phyloP scores from a whole-genome alignment of 2,797 vertebrate species.

The Argya squamiceps region DNA sequence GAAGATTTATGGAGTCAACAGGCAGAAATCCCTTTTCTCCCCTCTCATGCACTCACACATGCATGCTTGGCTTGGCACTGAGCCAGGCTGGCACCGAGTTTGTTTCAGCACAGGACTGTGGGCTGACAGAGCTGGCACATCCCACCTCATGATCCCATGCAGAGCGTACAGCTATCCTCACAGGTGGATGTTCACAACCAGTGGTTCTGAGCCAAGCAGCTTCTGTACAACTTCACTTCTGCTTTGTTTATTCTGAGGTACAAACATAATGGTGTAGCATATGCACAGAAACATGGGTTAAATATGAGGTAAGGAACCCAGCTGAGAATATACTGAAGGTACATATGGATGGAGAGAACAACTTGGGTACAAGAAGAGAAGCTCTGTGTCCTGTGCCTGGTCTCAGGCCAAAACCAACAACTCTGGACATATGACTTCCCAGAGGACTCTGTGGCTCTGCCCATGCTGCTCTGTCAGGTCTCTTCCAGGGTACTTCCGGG shows the following conservation, averaged over 20 bases:
- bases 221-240: not conserved
- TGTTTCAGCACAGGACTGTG: not conserved
- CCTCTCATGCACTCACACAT: not conserved
- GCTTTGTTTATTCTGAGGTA: not conserved
- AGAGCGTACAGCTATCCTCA: not conserved
- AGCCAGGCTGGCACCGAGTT: not conserved
- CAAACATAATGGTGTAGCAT: not conserved
- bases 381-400: not conserved
- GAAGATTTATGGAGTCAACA: not conserved
- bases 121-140: not conserved
- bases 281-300: not conserved
- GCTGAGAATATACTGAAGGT: not conserved
- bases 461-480: not conserved
- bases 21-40: not conserved
- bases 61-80: not conserved
- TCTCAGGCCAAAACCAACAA: not conserved
- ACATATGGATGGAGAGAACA: fast-evolving
- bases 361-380: not conserved
- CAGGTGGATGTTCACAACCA: not conserved
- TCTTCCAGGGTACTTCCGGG: not conserved
- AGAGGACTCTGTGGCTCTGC: not conserved
- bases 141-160: fast-evolving
- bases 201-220: not conserved
- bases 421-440: not conserved
- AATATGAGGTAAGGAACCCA: not conserved